A percentile compares a stretch with the other conserved stretches of the same genome.
Conservation (phyloP, 2,113 vertebrate species). For the Uria lomvia region DNA sequence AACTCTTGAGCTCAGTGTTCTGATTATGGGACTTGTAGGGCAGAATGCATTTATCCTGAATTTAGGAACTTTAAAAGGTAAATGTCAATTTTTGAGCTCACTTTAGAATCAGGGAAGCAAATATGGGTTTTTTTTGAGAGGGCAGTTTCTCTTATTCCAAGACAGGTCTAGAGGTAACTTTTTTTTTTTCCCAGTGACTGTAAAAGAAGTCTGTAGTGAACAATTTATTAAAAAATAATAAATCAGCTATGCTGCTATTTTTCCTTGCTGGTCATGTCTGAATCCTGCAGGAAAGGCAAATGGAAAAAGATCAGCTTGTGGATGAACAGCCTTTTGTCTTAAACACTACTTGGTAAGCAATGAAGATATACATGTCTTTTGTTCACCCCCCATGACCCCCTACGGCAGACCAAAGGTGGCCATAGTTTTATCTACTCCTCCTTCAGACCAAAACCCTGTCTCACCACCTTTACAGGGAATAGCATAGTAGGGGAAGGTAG, state of each 20-base stretch:
- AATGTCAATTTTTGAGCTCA: neutral
- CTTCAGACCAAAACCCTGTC: neutral
- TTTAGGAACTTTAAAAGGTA: neutral
- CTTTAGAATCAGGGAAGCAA: neutral
- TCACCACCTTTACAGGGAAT: neutral
- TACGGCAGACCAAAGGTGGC: neutral
- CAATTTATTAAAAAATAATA: neutral
- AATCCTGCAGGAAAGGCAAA: neutral
- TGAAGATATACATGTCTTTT: fast-evolving
- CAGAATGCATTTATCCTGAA: neutral
- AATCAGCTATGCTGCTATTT: neutral
- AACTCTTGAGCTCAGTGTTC: neutral
- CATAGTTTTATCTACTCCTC: neutral
- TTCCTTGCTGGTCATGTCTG: neutral
- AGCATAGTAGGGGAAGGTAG: neutral
- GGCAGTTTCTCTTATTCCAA: neutral
- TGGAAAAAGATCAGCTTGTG: neutral
- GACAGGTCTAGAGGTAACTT: neutral
- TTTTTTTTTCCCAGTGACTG: neutral
- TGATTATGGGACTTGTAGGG: neutral
- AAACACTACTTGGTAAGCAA: neutral
- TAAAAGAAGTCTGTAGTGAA: neutral
- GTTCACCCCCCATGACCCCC: neutral
- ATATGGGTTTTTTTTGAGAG: neutral
- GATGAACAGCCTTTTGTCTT: neutral